These are phyloP conservation scores for Clinocottus analis DNA, from an alignment of 2,113 vertebrate species.

Conservation along the genomic window DNA sequence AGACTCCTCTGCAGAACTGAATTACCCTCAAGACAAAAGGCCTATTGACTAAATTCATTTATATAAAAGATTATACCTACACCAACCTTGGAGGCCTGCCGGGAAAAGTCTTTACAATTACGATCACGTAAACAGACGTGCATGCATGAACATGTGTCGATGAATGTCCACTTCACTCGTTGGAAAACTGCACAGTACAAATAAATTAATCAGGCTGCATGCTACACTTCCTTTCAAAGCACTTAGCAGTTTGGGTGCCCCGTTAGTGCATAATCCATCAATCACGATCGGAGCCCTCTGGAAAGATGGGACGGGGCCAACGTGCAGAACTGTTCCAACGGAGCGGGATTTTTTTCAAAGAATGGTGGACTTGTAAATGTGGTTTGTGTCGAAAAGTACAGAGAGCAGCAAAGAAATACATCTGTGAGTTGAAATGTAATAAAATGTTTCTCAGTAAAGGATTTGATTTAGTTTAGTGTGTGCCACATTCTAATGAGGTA, in stretches of 20 bases:
- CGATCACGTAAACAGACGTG: conserved; percentile 60
- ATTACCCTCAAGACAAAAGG: conserved; percentile 65
- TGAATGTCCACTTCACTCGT: conserved; percentile 37
- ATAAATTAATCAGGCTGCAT: conserved; percentile 67
- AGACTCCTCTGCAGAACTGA: conserved; percentile 47
- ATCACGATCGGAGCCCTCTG: conserved; percentile 65
- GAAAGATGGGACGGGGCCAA: conserved; percentile 57
- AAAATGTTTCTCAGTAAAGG: background rate
- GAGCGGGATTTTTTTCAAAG: conserved; percentile 28
- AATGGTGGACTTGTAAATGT: conserved; percentile 46
- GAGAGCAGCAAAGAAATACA: conserved; percentile 11
- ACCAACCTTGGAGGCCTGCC: conserved; percentile 37
- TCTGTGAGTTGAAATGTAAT: background rate
- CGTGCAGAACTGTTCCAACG: conserved; percentile 38
- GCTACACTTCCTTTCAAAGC: conserved; percentile 51
- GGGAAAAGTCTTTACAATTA: conserved; percentile 50
- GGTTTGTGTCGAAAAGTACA: conserved; percentile 39
- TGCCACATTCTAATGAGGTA: background rate
- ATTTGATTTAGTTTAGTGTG: background rate
- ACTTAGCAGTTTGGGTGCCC: conserved; percentile 52
- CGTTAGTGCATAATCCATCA: conserved; percentile 62
- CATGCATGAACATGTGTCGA: conserved; percentile 45
- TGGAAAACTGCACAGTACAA: conserved; percentile 51
- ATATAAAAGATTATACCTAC: conserved; percentile 52
- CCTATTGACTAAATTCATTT: conserved; percentile 61